phyloP scores from a whole-genome alignment of 2,888 invertebrate species.

The Dynastes hyllus region DNA sequence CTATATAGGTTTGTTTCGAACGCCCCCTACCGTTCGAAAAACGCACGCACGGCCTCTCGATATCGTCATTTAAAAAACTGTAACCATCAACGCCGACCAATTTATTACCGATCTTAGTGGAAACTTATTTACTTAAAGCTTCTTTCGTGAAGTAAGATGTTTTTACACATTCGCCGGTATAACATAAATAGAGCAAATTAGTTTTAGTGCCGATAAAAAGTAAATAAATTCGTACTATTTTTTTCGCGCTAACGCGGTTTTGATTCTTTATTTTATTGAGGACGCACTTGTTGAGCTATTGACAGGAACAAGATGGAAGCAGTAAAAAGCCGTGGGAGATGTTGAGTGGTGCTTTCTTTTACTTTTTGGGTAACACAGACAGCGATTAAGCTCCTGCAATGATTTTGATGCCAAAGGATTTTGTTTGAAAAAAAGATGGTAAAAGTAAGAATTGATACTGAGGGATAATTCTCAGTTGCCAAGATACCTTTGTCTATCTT shows the following conservation, averaged over 20 bases:
- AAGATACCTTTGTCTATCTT: too few relatives aligned
- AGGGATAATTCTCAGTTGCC: too few relatives aligned
- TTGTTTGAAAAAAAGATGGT: too few relatives aligned
- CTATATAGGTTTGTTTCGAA: background rate
- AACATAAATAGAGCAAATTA: slow-evolving; percentile 25
- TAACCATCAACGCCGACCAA: slow-evolving; percentile 10
- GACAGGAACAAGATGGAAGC: slow-evolving; percentile 21
- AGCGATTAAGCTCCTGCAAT: too few relatives aligned
- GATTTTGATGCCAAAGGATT: too few relatives aligned
- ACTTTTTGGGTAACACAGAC: too few relatives aligned
- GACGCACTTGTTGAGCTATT: slow-evolving; percentile 25
- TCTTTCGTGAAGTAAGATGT: slow-evolving; percentile 14
- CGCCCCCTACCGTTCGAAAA: slow-evolving; percentile 11
- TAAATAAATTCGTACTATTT: slow-evolving; percentile 28
- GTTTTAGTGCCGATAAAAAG: slow-evolving; percentile 29
- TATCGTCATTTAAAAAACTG: slow-evolving; percentile 14
- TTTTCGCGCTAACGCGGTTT: slow-evolving; percentile 12
- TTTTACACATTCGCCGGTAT: slow-evolving; percentile 7
- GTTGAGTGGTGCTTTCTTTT: background rate
- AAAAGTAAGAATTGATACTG: too few relatives aligned
- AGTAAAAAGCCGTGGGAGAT: slow-evolving; percentile 10
- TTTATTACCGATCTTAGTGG: background rate
- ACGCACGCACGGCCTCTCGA: background rate
- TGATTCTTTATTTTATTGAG: slow-evolving; percentile 21
- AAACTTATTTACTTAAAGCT: slow-evolving; percentile 4